Evolutionary conservation across 1,140 invertebrate species (phyloP), one percentile per base, ranked within the genome.

Genomic region (Whitmania pigra): DNA sequence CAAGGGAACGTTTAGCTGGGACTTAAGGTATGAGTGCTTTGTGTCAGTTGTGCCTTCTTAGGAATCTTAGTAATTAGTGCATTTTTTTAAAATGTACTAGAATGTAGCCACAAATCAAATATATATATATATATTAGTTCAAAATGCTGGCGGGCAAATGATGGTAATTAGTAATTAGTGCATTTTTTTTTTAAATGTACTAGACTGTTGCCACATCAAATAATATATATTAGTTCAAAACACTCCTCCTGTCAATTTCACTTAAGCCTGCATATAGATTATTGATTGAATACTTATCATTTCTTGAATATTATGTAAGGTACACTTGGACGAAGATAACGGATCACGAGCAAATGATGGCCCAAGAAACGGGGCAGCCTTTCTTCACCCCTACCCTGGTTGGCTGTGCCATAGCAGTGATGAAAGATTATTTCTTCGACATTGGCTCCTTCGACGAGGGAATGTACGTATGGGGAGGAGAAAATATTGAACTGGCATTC

Each of bases 401-500:
- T 20, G 71, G 71, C 17, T 71, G 71, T 60, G 71, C 71, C 53
- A 29, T 71, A 27, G 71, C 71, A 18, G 71, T 66, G 17, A 40
- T 36, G 54, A 71, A 66, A 55, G 57, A 71, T 31, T 71, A 71
- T 55, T 71, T 71, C 43, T 57, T 60, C 20, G 57, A 71, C 25
- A 66, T 71, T 1, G 71, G 71, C 5, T 25, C 53, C 17, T 71
- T 71, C 71, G 71, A 71, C 22, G 71, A 66, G 22, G 71, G 71
- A 6, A 27, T 71, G 53, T 60, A 71, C 54, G 71, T 71, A 1
- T 71, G 71, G 71, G 71, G 71, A 27, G 71, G 71, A 2, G 71
- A 71, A 55, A 71, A 71, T 53, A 40, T 71, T 54, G 71, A 71
- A 43, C 54, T 71, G 22, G 71, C 54, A 25, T 71, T 71, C 71